Evolutionary conservation across 2,888 invertebrate species (phyloP).

Genomic region (Cephus sareptanus): DNA sequence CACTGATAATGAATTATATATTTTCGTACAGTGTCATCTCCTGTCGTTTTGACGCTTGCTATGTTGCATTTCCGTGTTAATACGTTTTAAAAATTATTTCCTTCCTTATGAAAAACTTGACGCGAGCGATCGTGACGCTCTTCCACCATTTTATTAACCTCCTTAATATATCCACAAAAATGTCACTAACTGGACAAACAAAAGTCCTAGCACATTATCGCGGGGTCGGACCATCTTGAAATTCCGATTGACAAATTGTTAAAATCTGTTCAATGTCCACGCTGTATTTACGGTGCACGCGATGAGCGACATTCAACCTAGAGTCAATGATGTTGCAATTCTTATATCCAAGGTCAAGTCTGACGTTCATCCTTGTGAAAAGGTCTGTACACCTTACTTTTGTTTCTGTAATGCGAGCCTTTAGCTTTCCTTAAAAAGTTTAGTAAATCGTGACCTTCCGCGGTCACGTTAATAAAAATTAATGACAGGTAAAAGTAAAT

Average conservation of each 20-base stretch:
- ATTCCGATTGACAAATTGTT: neutral
- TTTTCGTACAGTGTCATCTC: neutral
- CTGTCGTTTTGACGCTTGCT: neutral
- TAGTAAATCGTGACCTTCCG: neutral
- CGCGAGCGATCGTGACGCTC: neutral
- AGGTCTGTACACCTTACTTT: neutral
- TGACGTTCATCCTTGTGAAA: neutral
- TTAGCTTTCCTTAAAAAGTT: neutral
- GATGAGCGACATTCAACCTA: neutral
- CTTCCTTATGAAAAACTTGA: neutral
- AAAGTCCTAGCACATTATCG: neutral
- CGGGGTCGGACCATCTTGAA: neutral
- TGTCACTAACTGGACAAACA: neutral
- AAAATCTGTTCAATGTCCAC: neutral
- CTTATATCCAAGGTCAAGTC: neutral
- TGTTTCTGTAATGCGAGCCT: no score
- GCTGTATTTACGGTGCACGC: neutral
- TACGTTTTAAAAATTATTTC: neutral
- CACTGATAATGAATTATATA: neutral
- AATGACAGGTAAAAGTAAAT: neutral
- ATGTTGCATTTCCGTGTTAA: neutral
- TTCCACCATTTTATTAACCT: neutral
- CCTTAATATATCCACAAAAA: neutral
- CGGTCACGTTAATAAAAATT: neutral
- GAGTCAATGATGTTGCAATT: neutral